These are phyloP conservation scores for Hirudinaria manillensis DNA, from an alignment of 2,888 invertebrate species.

Conservation along the genomic window DNA sequence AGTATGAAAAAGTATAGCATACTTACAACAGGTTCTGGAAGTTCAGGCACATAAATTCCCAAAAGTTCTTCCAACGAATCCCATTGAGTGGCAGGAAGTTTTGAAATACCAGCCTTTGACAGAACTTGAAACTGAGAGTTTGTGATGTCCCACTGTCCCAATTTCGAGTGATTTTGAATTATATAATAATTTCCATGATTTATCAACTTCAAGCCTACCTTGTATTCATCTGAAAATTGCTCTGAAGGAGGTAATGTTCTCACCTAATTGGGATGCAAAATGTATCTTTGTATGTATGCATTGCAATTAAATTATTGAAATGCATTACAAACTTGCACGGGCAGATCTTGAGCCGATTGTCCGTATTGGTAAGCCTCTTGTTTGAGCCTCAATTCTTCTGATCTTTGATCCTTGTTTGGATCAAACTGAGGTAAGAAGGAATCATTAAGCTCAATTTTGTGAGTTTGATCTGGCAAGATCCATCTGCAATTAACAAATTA, in stretches of 20 bases:
- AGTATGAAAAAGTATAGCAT: not conserved
- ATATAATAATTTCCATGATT: not conserved
- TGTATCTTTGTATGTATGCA: not conserved
- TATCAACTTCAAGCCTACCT: conserved; percentile 34
- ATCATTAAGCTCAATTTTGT: conserved; percentile 52
- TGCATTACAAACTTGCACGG: conserved; percentile 38
- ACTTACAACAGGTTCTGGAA: conserved; percentile 38
- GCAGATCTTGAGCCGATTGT: conserved; percentile 40
- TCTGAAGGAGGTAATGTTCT: conserved; percentile 39
- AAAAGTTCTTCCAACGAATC: conserved; percentile 39
- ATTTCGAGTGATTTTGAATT: not conserved
- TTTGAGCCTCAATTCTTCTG: conserved; percentile 50
- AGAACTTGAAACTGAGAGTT: conserved; percentile 48
- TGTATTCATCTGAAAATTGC: conserved; percentile 42
- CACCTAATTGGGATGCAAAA: conserved; percentile 32
- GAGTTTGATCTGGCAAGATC: conserved; percentile 49
- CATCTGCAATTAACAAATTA: conserved; percentile 53
- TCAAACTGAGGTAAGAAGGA: conserved; percentile 54
- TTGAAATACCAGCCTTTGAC: conserved; percentile 41
- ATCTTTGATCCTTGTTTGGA: conserved; percentile 48
- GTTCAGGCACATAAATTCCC: conserved; percentile 36
- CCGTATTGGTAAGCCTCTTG: conserved; percentile 41
- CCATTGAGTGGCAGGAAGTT: conserved; percentile 34
- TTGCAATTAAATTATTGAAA: not conserved
- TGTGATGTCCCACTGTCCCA: conserved; percentile 51